Percentiles rank a stretch among this genome's conserved stretches.
phyloP scores from a whole-genome alignment of 2,888 invertebrate genomes.

The Myopa tessellatipennis region DNA sequence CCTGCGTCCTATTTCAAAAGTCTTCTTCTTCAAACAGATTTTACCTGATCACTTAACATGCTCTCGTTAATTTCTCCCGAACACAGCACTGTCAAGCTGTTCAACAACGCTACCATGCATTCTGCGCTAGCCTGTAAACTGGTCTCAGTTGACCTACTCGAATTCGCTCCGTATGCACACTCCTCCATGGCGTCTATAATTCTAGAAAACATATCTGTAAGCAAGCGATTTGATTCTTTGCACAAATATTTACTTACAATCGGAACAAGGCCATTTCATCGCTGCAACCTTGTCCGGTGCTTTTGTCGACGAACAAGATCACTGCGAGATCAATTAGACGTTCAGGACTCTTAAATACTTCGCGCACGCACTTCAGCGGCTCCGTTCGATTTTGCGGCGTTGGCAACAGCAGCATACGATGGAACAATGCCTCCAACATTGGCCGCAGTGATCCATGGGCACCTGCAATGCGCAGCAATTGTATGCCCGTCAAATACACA shows the following conservation, averaged over 20 bases:
- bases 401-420: constrained; percentile 90
- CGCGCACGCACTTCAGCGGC: constrained; percentile 84
- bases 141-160: constrained; percentile 79
- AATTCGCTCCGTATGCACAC: constrained; percentile 76
- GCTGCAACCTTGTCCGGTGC: constrained; percentile 74
- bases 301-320: constrained; percentile 75
- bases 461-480: constrained; percentile 88
- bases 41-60: constrained; percentile 66
- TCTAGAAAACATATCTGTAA: constrained; percentile 68
- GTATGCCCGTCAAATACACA: constrained; percentile 88
- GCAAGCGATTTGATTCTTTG: background rate
- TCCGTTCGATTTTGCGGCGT: constrained; percentile 87
- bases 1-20: no score
- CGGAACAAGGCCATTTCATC: constrained; percentile 86
- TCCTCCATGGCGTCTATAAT: constrained; percentile 95
- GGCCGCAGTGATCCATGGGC: constrained; percentile 88
- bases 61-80: constrained; percentile 78
- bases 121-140: constrained; percentile 84
- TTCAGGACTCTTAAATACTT: constrained; percentile 78
- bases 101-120: constrained; percentile 84
- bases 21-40: background rate
- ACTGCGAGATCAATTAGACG: constrained; percentile 78
- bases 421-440: constrained; percentile 92
- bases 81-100: constrained; percentile 85
- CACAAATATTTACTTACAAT: constrained; percentile 71